Evolutionary conservation across 2,113 vertebrate species (phyloP).

Genomic region (Parus major): DNA sequence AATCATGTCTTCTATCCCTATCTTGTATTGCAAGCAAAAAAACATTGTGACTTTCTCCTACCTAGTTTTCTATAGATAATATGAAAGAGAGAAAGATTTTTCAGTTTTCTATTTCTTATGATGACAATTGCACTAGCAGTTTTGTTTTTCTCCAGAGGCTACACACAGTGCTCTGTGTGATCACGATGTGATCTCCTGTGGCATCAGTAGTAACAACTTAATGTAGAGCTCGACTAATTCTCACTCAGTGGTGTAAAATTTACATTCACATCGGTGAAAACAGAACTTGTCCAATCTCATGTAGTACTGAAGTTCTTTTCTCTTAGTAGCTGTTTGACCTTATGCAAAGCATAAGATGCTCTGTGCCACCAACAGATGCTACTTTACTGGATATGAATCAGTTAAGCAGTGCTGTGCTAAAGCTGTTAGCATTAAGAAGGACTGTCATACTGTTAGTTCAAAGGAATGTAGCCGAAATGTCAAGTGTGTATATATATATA

Average conservation of each 20-base stretch:
- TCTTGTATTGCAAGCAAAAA: not conserved
- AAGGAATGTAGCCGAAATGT: constrained; percentile 58
- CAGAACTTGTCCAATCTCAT: not conserved
- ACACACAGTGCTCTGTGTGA: not conserved
- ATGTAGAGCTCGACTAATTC: not conserved
- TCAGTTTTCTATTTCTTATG: constrained; percentile 6
- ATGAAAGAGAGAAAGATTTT: constrained; percentile 59
- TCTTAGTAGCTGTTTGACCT: constrained; percentile 40
- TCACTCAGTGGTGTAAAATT: not conserved
- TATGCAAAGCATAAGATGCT: not conserved
- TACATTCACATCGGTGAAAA: not conserved
- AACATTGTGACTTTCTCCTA: not conserved
- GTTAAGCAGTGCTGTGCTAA: not conserved
- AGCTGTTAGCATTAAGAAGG: constrained; percentile 4
- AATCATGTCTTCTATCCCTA: not conserved
- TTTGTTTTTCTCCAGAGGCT: not conserved
- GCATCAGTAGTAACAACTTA: not conserved
- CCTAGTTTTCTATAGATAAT: constrained; percentile 17
- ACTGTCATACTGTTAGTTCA: constrained; percentile 34
- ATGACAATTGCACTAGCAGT: constrained; percentile 7
- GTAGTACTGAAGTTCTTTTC: constrained; percentile 33
- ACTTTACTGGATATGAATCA: not conserved
- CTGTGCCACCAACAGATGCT: not conserved
- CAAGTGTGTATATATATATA: not conserved
- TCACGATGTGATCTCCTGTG: rapidly evolving